These are phyloP conservation scores for Vidua chalybeata DNA, from an alignment of 2,113 vertebrate genomes.

Conservation along the genomic window DNA sequence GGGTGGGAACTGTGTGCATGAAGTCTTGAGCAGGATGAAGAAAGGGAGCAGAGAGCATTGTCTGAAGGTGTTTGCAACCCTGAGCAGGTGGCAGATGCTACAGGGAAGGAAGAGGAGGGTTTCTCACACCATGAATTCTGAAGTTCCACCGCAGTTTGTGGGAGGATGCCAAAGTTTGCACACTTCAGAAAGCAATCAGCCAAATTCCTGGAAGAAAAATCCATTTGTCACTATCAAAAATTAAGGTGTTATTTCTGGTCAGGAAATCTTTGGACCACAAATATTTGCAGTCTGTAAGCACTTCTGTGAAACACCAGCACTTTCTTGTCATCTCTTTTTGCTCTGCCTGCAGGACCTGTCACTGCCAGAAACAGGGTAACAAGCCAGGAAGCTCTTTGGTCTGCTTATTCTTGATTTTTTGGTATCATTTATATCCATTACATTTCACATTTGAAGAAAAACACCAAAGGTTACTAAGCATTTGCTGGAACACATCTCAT, in stretches of 20 bases:
- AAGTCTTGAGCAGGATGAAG: not conserved
- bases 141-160: not conserved
- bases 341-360: not conserved
- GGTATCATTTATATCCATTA: not conserved
- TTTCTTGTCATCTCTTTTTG: not conserved
- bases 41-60: not conserved
- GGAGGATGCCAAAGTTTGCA: not conserved
- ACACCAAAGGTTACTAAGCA: not conserved
- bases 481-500: not conserved
- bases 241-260: not conserved
- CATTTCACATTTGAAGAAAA: not conserved
- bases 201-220: not conserved
- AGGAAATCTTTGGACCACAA: not conserved
- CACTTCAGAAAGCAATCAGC: not conserved
- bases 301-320: not conserved
- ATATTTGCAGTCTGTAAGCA: not conserved
- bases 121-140: not conserved
- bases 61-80: not conserved
- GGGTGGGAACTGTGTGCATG: not conserved
- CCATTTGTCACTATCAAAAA: not conserved
- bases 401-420: not conserved
- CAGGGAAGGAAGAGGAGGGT: not conserved
- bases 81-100: not conserved
- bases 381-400: not conserved
- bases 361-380: not conserved